Percentiles rank a stretch among this genome's conserved stretches.
Conservation (phyloP, 2,797 vertebrate genomes). For the Pangasius djambal region DNA sequence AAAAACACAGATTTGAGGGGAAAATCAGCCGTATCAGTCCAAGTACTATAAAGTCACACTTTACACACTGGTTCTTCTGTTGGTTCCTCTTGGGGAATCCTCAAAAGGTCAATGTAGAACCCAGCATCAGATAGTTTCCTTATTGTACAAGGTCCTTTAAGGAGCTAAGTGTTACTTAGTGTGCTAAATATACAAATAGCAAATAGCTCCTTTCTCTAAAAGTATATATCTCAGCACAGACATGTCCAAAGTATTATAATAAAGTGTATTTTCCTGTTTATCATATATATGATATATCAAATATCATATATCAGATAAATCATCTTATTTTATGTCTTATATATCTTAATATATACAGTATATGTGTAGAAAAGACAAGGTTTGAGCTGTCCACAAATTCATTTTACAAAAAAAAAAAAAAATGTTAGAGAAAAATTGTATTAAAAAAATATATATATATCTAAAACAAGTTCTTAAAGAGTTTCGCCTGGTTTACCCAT, state of each 20-base stretch:
- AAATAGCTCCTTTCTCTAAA: background rate
- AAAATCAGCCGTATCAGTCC: background rate
- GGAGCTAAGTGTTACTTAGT: background rate
- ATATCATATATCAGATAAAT: too few species aligned
- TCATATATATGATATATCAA: too few species aligned
- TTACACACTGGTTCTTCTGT: slow-evolving; percentile 7
- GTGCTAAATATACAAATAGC: background rate
- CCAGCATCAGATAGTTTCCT: background rate
- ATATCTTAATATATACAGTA: background rate
- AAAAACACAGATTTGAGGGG: background rate
- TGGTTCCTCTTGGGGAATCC: background rate
- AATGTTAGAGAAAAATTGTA: background rate
- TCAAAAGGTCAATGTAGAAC: background rate
- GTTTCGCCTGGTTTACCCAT: background rate
- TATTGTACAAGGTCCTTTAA: background rate
- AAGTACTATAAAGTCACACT: background rate
- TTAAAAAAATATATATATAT: background rate
- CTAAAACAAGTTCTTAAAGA: background rate
- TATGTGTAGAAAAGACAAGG: background rate
- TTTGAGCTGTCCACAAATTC: background rate
- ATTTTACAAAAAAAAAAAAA: background rate
- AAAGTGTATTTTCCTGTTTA: background rate
- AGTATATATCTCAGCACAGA: background rate
- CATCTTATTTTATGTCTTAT: background rate
- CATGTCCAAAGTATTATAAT: background rate